Percentiles rank a stretch among this genome's conserved stretches.
Conservation (phyloP, 2,113 vertebrate genomes). For the Cynocephalus volans region DNA sequence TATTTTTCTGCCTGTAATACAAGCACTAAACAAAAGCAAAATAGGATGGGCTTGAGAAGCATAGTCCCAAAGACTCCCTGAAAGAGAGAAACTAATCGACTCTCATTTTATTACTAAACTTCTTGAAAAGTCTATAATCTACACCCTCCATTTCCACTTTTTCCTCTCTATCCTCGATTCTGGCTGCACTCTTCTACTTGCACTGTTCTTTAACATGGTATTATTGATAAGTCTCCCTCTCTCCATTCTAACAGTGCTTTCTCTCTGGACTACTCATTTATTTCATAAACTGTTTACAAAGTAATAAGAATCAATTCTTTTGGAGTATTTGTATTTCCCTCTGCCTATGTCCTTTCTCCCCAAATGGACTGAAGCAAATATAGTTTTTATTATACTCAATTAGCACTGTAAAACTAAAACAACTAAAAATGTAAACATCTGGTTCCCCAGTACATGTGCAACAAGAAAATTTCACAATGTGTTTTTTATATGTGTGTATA, state of each 20-base stretch:
- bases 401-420: not conserved
- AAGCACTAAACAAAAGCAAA: constrained; percentile 43
- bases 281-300: not conserved
- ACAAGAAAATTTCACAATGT: not conserved
- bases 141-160: not conserved
- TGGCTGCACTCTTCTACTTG: not conserved
- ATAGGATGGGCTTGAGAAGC: not conserved
- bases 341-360: not conserved
- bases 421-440: not conserved
- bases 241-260: not conserved
- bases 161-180: not conserved
- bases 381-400: not conserved
- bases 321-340: not conserved
- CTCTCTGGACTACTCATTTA: not conserved
- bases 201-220: not conserved
- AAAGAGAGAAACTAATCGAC: not conserved
- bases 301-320: not conserved
- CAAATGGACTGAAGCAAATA: not conserved
- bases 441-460: not conserved
- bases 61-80: not conserved
- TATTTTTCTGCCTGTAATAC: not conserved
- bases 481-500: no score
- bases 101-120: not conserved
- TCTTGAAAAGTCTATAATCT: not conserved
- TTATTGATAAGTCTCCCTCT: not conserved